A percentile compares a stretch with the other conserved stretches of the same genome.
These are phyloP conservation scores for Graptemys geographica DNA, from an alignment of 2,797 vertebrate species.

Conservation along the genomic window DNA sequence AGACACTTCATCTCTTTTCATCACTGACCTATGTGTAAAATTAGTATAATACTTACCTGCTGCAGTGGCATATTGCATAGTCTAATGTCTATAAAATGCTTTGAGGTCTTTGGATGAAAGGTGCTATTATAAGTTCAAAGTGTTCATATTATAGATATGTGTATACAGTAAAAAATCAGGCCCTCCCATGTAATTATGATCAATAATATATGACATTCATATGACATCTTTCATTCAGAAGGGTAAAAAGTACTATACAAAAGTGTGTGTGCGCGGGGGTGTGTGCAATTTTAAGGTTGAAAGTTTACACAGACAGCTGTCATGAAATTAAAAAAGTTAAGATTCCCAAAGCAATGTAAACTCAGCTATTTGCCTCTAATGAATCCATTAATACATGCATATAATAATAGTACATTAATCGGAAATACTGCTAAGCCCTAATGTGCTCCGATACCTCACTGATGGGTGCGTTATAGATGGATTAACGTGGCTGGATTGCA, in stretches of 20 bases:
- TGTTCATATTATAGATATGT: no score
- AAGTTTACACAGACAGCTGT: not conserved
- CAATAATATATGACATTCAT: not conserved
- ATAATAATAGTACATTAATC: not conserved
- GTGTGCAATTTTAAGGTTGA: not conserved
- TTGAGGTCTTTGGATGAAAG: no score
- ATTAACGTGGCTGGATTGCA: not conserved
- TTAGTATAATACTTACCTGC: no score
- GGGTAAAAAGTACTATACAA: not conserved
- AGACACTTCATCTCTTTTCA: no score
- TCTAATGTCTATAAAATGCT: no score
- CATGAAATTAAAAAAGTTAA: not conserved
- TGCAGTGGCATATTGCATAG: no score
- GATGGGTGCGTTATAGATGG: not conserved
- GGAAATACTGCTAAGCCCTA: conserved; percentile 6
- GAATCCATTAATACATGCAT: not conserved
- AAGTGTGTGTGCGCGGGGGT: not conserved
- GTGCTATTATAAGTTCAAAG: no score
- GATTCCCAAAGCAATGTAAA: not conserved
- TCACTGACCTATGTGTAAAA: no score
- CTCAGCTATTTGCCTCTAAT: not conserved
- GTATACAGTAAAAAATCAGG: no score
- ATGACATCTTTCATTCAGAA: not conserved
- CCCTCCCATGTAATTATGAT: no score
- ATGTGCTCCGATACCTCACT: not conserved